A percentile compares a stretch with the other conserved stretches of the same genome.
phyloP scores from a whole-genome alignment of 2,113 vertebrate species.

The Perca fluviatilis region DNA sequence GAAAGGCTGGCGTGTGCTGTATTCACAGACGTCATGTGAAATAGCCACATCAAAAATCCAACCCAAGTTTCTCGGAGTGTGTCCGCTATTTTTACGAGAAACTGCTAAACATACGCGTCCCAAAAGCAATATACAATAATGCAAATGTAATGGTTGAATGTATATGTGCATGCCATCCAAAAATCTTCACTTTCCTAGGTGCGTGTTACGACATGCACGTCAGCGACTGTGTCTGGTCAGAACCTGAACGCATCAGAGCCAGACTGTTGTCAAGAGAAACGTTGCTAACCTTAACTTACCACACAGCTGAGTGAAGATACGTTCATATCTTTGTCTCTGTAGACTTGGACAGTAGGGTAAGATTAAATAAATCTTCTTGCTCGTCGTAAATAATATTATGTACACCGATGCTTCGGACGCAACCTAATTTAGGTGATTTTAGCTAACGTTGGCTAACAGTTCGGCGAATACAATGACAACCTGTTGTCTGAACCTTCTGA shows the following conservation, averaged over 20 bases:
- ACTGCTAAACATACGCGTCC: rapidly evolving
- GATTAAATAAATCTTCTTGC: not conserved
- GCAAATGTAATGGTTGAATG: rapidly evolving
- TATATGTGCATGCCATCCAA: not conserved
- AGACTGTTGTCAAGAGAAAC: conserved; percentile 61
- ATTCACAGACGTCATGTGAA: conserved; percentile 38
- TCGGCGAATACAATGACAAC: conserved; percentile 38
- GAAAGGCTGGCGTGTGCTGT: not conserved
- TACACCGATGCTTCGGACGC: no score
- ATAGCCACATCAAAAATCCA: rapidly evolving
- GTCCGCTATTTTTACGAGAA: rapidly evolving
- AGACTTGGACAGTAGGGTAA: not conserved
- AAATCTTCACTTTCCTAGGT: not conserved
- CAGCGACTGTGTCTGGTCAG: not conserved
- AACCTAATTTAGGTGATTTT: not conserved
- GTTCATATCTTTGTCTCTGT: not conserved
- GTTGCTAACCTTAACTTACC: conserved; percentile 8
- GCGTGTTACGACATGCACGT: rapidly evolving
- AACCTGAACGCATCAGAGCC: conserved; percentile 36
- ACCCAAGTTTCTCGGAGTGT: not conserved
- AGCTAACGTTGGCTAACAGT: conserved; percentile 39
- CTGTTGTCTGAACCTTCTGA: conserved; percentile 63
- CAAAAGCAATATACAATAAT: rapidly evolving
- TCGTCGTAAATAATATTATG: not conserved
- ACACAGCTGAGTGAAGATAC: conserved; percentile 4